phyloP scores from a whole-genome alignment of 2,797 vertebrate species.

The Mastacembelus armatus region DNA sequence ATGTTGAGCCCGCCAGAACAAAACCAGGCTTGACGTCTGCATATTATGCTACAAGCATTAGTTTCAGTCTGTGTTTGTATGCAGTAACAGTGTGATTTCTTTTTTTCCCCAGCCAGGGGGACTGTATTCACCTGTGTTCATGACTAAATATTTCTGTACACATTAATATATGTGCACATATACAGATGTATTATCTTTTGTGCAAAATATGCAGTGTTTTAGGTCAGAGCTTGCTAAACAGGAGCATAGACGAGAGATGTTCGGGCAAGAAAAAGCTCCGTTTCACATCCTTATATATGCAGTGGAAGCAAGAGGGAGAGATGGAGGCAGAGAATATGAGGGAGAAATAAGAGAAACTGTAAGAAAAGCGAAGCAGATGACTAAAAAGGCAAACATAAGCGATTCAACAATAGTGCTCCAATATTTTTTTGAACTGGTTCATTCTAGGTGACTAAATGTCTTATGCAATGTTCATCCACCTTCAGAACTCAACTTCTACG shows the following conservation, averaged over 20 bases:
- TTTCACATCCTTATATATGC: conserved; percentile 30
- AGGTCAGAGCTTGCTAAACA: conserved; percentile 10
- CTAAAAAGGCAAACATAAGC: conserved; percentile 25
- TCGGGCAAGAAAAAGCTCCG: conserved; percentile 36
- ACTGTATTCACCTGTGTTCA: conserved; percentile 21
- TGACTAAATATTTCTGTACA: conserved; percentile 35
- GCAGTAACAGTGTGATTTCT: conserved; percentile 33
- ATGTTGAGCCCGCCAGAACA: conserved; percentile 33
- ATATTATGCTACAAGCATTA: conserved; percentile 28
- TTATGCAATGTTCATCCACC: conserved; percentile 43
- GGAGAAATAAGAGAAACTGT: conserved; percentile 9
- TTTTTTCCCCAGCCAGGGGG: conserved; percentile 9
- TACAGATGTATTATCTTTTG: too few species aligned
- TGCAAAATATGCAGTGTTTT: too few species aligned
- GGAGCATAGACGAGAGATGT: conserved; percentile 2
- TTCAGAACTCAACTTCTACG: conserved; percentile 26
- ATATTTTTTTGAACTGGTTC: conserved; percentile 36
- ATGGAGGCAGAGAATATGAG: conserved; percentile 7
- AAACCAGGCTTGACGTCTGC: conserved; percentile 34
- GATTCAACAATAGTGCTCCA: conserved; percentile 20
- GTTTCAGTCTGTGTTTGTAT: conserved; percentile 46
- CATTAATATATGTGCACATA: conserved; percentile 16
- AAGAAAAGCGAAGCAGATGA: conserved; percentile 4
- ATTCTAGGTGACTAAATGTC: conserved; percentile 44
- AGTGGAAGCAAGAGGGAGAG: conserved; percentile 15